Conservation (phyloP, 35 echinoderm and acorn worm species). For the Antedon bifida region DNA sequence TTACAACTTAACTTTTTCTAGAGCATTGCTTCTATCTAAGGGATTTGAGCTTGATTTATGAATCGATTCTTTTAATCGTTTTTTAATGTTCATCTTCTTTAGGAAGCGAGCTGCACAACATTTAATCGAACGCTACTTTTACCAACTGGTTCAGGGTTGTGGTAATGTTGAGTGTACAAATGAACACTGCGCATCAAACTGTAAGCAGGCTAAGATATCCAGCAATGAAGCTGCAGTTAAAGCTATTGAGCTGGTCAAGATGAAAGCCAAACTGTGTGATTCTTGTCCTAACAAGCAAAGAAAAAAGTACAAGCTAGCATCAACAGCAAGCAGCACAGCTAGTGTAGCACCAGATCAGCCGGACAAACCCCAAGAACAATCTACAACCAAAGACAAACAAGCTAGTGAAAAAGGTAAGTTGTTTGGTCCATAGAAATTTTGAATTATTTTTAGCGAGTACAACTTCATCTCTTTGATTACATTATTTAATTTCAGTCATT, state of each 20-base stretch:
- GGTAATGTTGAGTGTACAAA: constrained; percentile 60
- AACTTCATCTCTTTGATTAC: too few species aligned
- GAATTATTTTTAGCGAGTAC: too few species aligned
- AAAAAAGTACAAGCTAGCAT: constrained; percentile 11
- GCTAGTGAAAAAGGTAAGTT: neutral
- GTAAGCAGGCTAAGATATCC: constrained; percentile 20
- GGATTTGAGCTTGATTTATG: too few species aligned
- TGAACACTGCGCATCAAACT: constrained; percentile 80
- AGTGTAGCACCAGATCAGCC: neutral
- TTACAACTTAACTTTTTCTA: too few species aligned
- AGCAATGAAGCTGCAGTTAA: constrained; percentile 81
- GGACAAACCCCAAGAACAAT: neutral
- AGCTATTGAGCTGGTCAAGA: constrained; percentile 69
- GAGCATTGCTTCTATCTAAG: too few species aligned
- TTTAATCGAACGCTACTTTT: constrained; percentile 90
- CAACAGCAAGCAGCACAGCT: neutral
- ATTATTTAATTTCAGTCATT: too few species aligned
- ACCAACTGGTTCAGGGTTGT: constrained; percentile 82
- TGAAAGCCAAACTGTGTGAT: constrained; percentile 75
- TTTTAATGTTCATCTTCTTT: too few species aligned
- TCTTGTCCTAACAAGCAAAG: constrained; percentile 33
- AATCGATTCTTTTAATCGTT: too few species aligned
- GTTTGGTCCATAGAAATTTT: neutral
- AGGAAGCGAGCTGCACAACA: constrained; percentile 82
- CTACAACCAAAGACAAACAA: neutral